Percentiles rank a stretch among this genome's conserved stretches.
Conservation (phyloP, 2,797 vertebrate genomes). For the Acanthiza pusilla region DNA sequence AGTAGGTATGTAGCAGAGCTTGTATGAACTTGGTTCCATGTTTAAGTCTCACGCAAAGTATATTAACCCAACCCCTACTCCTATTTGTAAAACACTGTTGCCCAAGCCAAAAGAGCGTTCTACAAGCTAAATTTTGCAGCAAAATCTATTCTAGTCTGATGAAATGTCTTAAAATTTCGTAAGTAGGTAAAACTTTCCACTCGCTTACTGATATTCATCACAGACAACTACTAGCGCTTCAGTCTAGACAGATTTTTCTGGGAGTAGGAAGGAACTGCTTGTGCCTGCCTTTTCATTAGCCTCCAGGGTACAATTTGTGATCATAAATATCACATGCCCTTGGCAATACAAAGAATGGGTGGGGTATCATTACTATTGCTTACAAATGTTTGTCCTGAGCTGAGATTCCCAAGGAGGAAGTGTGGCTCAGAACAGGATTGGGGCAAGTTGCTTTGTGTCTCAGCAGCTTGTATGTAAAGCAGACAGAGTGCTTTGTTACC, state of each 20-base stretch:
- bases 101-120: background rate
- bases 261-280: slow-evolving; percentile 5
- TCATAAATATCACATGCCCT: background rate
- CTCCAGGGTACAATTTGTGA: background rate
- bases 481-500: background rate
- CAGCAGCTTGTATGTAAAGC: background rate
- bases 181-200: background rate
- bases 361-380: background rate
- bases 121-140: background rate
- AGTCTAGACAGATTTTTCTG: slow-evolving; percentile 35
- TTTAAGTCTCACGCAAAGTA: background rate
- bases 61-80: background rate
- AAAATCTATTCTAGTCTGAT: background rate
- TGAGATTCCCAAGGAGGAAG: background rate
- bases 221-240: background rate
- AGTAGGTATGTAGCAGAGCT: background rate
- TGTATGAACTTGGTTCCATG: background rate
- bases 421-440: background rate
- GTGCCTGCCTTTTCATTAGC: background rate
- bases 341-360: background rate
- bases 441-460: background rate
- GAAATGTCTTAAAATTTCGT: background rate
- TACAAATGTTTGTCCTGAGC: background rate
- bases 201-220: background rate
- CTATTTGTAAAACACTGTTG: background rate